Percentiles rank a stretch among this genome's conserved stretches.
Conservation (phyloP, 2,797 vertebrate species). For the Notolepis coatsorum region DNA sequence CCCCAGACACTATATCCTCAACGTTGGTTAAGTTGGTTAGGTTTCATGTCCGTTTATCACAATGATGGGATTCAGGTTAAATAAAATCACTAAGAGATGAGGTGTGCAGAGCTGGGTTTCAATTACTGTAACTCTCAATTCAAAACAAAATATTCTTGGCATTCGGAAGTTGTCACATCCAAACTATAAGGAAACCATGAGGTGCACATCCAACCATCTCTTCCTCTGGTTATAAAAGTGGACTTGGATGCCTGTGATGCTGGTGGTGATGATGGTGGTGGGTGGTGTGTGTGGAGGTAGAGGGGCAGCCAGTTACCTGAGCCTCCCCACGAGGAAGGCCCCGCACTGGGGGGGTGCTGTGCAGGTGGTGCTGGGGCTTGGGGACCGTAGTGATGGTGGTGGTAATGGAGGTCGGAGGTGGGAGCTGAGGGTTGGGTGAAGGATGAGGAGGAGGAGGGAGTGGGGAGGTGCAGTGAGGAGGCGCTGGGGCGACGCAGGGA, state of each 20-base stretch:
- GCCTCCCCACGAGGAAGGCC: slow-evolving; percentile 56
- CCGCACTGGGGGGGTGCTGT: slow-evolving; percentile 71
- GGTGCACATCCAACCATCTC: no score
- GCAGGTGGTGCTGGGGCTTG: slow-evolving; percentile 45
- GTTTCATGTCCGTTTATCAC: no score
- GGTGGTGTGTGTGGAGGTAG: slow-evolving; percentile 13
- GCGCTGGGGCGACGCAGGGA: slow-evolving; percentile 57
- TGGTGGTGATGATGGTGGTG: background rate
- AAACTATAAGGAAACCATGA: no score
- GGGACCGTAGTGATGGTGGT: slow-evolving; percentile 63
- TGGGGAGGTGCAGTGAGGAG: slow-evolving; percentile 84
- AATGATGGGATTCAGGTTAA: no score
- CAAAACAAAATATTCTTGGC: no score
- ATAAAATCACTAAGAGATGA: no score
- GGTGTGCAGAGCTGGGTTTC: no score
- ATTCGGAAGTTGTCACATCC: no score
- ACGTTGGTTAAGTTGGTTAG: no score
- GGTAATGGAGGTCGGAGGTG: slow-evolving; percentile 58
- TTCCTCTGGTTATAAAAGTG: no score
- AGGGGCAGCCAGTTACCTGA: slow-evolving; percentile 68
- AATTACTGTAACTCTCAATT: no score
- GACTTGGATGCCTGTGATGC: background rate
- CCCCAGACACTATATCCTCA: no score
- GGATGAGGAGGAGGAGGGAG: slow-evolving; percentile 84
- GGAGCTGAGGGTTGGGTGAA: slow-evolving; percentile 83